Evolutionary conservation across 2,113 vertebrate species (phyloP), one percentile per base, ranked within the genome.

Genomic region (Pelecanoides urinatrix): DNA sequence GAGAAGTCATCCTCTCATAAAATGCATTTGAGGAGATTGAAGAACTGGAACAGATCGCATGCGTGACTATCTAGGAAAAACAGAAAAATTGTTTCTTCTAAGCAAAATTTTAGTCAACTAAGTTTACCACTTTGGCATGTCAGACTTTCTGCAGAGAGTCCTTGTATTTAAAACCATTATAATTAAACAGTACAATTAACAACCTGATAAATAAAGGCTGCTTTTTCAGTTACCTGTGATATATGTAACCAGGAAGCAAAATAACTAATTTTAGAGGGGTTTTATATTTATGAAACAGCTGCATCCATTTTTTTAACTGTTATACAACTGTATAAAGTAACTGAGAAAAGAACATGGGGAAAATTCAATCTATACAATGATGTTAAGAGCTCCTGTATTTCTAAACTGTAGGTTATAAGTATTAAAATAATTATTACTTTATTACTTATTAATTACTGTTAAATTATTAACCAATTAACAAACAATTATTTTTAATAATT

Each of bases 221-320:
- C 38, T 7, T 55, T 87, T 63, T 76, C 56, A 42, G 18, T 9
- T 9, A 23, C 20, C 52, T 68, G 34, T 49, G 22, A 56, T 6
- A 3, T 36, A 22, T 3, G 3, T 9, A 56, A 67, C 4, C 7
- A 86, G 36, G 25, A 73, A 73, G 10, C 7, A 55, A 20, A 62
- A 27, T 1, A 16, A n/a, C 26, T 42, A 32, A 27, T 55, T 93
- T 63, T 42, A 73, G 13, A 30, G 1, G 1, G 3, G 1, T 1
- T 40, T 23, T 49, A n/a, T 55, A 50, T 16, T 72, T 75, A 62
- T 21, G 9, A 50, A 86, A 40, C 5, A 61, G 6, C 4, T 26
- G 34, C 9, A 40, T 11, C 5, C 2, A 14, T 30, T 50, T 40
- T 58, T 56, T 58, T 11, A 29, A 59, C 10, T 58, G 4, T 36